Percentiles rank a stretch among this genome's conserved stretches.
Evolutionary conservation across 23 tunicate genomes (phyloP).

Genomic region (Diplosoma virens): DNA sequence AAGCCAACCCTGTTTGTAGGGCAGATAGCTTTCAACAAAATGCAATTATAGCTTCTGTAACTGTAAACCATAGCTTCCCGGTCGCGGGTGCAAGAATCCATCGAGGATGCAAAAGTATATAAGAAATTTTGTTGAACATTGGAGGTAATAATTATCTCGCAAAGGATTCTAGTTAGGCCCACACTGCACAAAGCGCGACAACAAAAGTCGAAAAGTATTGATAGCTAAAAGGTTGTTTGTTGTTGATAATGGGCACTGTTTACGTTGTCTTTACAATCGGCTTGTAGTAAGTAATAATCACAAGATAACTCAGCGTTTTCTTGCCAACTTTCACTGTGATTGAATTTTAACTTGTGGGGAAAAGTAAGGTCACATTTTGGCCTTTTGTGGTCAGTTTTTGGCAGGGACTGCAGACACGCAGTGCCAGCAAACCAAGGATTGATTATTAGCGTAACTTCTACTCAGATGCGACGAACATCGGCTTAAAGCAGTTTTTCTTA

Average conservation of each 20-base stretch:
- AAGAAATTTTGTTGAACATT: neutral
- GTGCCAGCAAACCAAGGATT: neutral
- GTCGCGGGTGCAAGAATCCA: neutral
- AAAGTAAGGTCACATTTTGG: neutral
- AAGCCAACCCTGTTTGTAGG: too few species aligned
- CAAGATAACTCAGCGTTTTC: too few species aligned
- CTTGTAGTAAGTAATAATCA: too few species aligned
- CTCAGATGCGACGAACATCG: neutral
- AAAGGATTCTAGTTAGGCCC: neutral
- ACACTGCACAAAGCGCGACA: neutral
- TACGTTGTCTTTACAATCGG: too few species aligned
- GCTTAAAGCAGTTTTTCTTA: neutral
- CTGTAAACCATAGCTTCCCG: too few species aligned
- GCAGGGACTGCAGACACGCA: neutral
- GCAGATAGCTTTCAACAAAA: too few species aligned
- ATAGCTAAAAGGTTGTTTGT: too few species aligned
- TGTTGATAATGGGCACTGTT: too few species aligned
- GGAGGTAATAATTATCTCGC: too few species aligned
- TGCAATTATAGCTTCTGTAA: too few species aligned
- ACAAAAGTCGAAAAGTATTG: neutral
- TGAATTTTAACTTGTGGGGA: neutral
- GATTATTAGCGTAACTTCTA: neutral
- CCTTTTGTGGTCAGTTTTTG: neutral
- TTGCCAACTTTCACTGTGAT: too few species aligned
- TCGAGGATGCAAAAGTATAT: neutral